Base-by-base conservation (phyloP, 1,140 invertebrate species). In the Penaeus japonicus region DNA sequence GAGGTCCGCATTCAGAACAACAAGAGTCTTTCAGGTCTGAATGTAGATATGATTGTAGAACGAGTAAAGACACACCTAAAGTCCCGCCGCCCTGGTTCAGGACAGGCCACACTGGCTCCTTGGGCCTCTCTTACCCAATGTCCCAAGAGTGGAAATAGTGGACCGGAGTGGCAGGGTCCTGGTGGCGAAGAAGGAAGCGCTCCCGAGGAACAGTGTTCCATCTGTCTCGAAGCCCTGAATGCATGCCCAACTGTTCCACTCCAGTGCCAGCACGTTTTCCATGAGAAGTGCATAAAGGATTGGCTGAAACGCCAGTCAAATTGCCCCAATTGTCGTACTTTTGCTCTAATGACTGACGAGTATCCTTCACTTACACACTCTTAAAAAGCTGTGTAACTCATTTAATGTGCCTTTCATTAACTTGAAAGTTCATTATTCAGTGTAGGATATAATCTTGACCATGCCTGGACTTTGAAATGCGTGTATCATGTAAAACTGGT, bases 261-360 rank as follows among this genome's bases (percentile, higher is more conserved):
- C 18, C 55, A 81, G 54, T 88, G 87, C 77, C 80, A 78, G 7
- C 87, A 88, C 30, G 70, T 83, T 20, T 88, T 88, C 70, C 87
- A 88, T 84, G 87, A 81, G 20, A 73, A 77, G n/a, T 88, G 87
- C 10, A 88, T 88, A 35, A 88, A 83, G 32, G 87, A 83, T 59
- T 88, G 87, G 87, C 32, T 88, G 18, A 83, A 78, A 27, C 65
- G 78, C 39, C 87, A 88, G 55, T 88, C 87, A n/a, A 88, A 88
- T 55, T 88, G 87, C 55, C 87, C 87, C 27, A 88, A 78, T 54
- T 88, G 87, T 55, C 87, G 87, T 32, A 88, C 80, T 22, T 88
- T 83, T 84, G 87, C 87, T 12, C 81, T 88, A n/a, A 88, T 88
- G 87, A 70, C 80, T 22, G 80, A 88, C 22, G 87, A 88, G 65